Base-by-base conservation (phyloP, 2,113 vertebrate genomes). In the Rhea pennata region DNA sequence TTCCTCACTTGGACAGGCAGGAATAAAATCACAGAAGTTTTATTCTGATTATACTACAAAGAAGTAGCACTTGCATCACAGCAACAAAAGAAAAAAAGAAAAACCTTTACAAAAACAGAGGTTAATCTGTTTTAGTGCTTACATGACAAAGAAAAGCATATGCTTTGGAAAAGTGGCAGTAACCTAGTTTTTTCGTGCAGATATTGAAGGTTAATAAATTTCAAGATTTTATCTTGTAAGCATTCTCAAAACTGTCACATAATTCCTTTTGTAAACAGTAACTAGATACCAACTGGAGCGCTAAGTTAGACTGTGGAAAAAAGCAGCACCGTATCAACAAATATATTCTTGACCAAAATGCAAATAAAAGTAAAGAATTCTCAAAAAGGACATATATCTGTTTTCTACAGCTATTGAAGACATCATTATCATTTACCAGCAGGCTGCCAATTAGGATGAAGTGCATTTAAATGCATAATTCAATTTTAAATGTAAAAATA, bases 61-160 rank as follows among this genome's bases (percentile, higher is more conserved):
- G 12, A 19, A 23, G 27, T 6, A 39, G 42, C 64, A 58, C 1
- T 1, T 51, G 53, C 22, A 42, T 50, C 2, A 0, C 42, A 19
- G 48, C 70, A 46, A 58, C 17, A 75, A 26, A 50, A 31, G 4
- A 44, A 40, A 48, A 40, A 3, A 27, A 42, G 24, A 54, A 67
- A 54, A 80, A 17, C 53, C 36, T 64, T 24, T 29, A 62, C 31
- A 73, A 48, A 79, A 1, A 40, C 8, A 27, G n/a, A 50, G 42
- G 65, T 1, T 19, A 31, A 20, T 44, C 46, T 33, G 23, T 29
- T 58, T 42, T 29, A 33, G 23, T 24, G 40, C 29, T 17, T 44
- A 44, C 29, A 16, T 11, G 29, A 75, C 39, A 42, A 23, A 22
- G 40, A 10, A 39, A 58, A 58, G 33, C 22, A 24, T 12, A 6